A percentile compares a stretch with the other conserved stretches of the same genome.
These are phyloP conservation scores for Paedocypris micromegethes DNA, from an alignment of 2,797 vertebrate species.

Conservation along the genomic window DNA sequence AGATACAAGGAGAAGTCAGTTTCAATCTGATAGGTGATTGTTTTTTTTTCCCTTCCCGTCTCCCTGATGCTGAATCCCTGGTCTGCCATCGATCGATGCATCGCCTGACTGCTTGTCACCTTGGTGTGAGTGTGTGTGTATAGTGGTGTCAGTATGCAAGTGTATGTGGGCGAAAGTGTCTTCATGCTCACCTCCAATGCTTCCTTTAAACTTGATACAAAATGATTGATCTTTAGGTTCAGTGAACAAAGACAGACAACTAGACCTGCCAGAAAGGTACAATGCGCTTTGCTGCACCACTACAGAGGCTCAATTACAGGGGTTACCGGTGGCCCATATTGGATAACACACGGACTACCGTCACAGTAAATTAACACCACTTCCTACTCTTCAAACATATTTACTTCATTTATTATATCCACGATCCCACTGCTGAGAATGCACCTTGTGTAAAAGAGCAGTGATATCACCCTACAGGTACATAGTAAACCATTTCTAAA, in stretches of 20 bases:
- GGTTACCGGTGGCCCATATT: conserved; percentile 42
- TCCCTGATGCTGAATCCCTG: conserved; percentile 69
- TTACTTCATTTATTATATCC: conserved; percentile 36
- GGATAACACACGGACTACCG: conserved; percentile 32
- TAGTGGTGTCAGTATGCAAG: conserved; percentile 20
- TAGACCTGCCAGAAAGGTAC: conserved; percentile 43
- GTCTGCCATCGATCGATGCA: conserved; percentile 68
- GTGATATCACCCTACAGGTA: background rate
- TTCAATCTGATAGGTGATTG: conserved; percentile 87
- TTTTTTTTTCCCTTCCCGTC: conserved; percentile 70
- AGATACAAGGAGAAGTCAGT: conserved; percentile 90
- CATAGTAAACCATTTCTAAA: no score
- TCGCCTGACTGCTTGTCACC: conserved; percentile 64
- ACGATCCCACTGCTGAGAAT: conserved; percentile 21
- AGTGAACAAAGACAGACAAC: conserved; percentile 51
- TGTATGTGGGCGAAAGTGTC: conserved; percentile 36
- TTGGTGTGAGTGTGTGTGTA: conserved; percentile 54
- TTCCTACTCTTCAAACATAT: conserved; percentile 16
- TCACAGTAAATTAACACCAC: conserved; percentile 45
- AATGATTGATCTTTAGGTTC: conserved; percentile 58
- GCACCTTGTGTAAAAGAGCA: conserved; percentile 7
- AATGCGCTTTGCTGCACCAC: conserved; percentile 31
- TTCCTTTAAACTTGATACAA: conserved; percentile 59
- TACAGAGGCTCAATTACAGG: conserved; percentile 51
- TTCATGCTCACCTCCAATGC: conserved; percentile 45